Evolutionary conservation across 2,113 vertebrate species (phyloP), one percentile per base, ranked within the genome.

Genomic region (Oplegnathus fasciatus): DNA sequence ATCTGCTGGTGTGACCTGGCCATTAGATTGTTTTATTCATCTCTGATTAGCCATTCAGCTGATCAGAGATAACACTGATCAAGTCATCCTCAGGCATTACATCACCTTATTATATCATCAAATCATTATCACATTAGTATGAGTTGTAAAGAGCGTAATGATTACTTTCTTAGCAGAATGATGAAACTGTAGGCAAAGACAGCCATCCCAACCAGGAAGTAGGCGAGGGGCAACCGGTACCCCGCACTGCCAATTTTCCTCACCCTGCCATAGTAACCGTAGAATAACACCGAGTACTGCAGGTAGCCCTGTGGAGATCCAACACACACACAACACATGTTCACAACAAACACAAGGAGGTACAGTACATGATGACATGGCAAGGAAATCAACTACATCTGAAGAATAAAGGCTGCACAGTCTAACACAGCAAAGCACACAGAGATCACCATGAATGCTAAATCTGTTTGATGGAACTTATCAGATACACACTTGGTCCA

Each of bases 161-260:
- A 80, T 94, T 97, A 99, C 98, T 98, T 99, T 93, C 97, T 97
- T 34, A 99, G 89, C n/a, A 99, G 96, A 76, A 97, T 97, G 96
- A 99, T 96, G 96, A 99, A 99, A 91, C 98, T 99, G 95, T 98
- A 99, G 46, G 97, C 98, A 81, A 99, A 99, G 68, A 99, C 98
- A 0, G 98, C 98, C 98, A 99, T 98, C 70, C 98, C 98, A 67
- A 99, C 98, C 84, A 99, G 96, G 94, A 99, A 99, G 84, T 99
- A 99, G 0, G 98, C 98, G 50, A 99, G 94, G 0, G 98, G 98
- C 80, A 99, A 91, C 3, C 97, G 93, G 79, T 99, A 99, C 1
- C 98, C 98, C 0, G 97, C 97, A 3, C 96, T 95, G 58, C 98
- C 98, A 11, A 99, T 98, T 88, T 96, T 97, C 85, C 97, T 95